Percentiles rank a stretch among this genome's conserved stretches.
phyloP scores from a whole-genome alignment of 2,797 vertebrate species.

The Philypnodon macrostomus region DNA sequence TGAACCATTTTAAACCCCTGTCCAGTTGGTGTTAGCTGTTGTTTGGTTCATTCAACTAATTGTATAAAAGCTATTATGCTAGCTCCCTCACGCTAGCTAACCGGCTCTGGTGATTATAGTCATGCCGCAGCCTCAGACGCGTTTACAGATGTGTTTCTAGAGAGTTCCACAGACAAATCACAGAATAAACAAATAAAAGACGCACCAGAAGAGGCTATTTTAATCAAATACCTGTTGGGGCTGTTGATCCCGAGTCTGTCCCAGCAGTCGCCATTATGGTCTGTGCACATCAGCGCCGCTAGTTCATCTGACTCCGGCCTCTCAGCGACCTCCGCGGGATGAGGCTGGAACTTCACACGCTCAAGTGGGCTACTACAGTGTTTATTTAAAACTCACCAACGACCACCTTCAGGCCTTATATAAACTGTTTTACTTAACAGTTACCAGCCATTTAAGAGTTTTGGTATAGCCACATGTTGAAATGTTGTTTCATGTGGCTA shows the following conservation, averaged over 20 bases:
- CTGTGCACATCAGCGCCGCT: slow-evolving; percentile 48
- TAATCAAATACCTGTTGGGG: slow-evolving; percentile 72
- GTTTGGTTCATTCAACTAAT: slow-evolving; percentile 40
- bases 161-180: not conserved
- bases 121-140: not conserved
- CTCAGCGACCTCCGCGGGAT: slow-evolving; percentile 44
- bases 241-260: slow-evolving; percentile 74
- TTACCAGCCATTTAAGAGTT: too few species aligned
- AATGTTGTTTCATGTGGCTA: too few species aligned
- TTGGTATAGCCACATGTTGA: too few species aligned
- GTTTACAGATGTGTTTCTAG: not conserved
- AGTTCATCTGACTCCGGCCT: slow-evolving; percentile 21
- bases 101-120: slow-evolving; percentile 33
- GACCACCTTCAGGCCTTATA: too few species aligned
- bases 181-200: not conserved
- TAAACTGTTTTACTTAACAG: too few species aligned
- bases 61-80: slow-evolving; percentile 38
- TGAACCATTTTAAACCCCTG: not conserved
- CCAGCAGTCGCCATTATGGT: slow-evolving; percentile 83
- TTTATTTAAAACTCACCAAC: too few species aligned
- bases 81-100: slow-evolving; percentile 40
- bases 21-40: slow-evolving; percentile 8
- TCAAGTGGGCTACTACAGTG: too few species aligned
- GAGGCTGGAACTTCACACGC: not conserved
- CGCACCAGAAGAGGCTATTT: not conserved